A percentile compares a stretch with the other conserved stretches of the same genome.
phyloP scores from a whole-genome alignment of 2,113 vertebrate species.

The Crotalus helleri region DNA sequence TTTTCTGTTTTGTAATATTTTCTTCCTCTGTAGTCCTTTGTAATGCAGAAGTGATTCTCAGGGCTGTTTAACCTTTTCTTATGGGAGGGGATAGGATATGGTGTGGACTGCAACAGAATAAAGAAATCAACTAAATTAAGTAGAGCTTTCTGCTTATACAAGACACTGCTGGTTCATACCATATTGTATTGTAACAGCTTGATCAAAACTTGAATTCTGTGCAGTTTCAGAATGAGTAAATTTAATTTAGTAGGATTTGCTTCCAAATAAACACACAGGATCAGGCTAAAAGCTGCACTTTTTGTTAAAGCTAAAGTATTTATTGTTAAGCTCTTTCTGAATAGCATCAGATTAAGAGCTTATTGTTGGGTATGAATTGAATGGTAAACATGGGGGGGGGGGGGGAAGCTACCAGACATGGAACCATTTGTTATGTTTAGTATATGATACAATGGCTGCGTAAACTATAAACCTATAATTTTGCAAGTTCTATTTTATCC shows the following conservation, averaged over 20 bases:
- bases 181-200: background rate
- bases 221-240: background rate
- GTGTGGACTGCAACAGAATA: background rate
- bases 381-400: conserved; percentile 43
- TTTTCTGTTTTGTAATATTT: background rate
- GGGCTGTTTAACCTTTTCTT: background rate
- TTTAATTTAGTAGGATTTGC: background rate
- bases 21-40: background rate
- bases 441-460: conserved; percentile 62
- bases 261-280: background rate
- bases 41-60: background rate
- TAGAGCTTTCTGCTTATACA: background rate
- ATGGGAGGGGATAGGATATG: background rate
- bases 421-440: conserved; percentile 66
- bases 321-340: conserved; percentile 54
- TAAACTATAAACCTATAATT: conserved; percentile 71
- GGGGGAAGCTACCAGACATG: conserved; percentile 34
- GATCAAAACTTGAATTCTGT: background rate
- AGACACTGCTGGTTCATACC: background rate
- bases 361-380: conserved; percentile 64
- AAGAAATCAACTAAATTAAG: background rate
- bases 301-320: conserved; percentile 28
- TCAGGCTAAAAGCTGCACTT: background rate
- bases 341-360: conserved; percentile 54
- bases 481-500: conserved; percentile 71